Conservation (phyloP, 1,140 invertebrate genomes). For the Drosophila paulistorum region DNA sequence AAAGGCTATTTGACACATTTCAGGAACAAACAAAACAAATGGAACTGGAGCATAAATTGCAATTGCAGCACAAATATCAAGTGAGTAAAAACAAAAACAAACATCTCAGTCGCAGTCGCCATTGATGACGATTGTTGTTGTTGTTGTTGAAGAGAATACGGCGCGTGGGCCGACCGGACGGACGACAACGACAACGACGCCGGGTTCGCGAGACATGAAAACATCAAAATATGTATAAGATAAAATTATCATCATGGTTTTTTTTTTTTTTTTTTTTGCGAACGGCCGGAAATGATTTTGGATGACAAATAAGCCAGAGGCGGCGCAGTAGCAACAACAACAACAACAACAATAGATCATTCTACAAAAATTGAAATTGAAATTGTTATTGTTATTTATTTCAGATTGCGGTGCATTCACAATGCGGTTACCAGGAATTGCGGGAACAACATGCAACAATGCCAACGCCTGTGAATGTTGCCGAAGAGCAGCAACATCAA, state of each 20-base stretch:
- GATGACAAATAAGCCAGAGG: neutral
- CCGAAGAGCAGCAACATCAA: conserved; percentile 84
- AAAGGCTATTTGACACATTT: conserved; percentile 93
- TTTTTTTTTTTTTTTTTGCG: too few species aligned
- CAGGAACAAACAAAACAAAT: conserved; percentile 94
- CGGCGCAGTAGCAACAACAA: conserved; percentile 1
- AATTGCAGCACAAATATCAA: conserved; percentile 93
- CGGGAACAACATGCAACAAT: conserved; percentile 93
- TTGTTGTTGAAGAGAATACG: conserved; percentile 22
- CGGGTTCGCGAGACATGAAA: conserved; percentile 16
- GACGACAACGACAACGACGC: too few species aligned
- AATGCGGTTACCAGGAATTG: conserved; percentile 87
- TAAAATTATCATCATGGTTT: conserved; percentile 26
- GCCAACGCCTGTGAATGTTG: conserved; percentile 88
- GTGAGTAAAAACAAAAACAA: conserved; percentile 84
- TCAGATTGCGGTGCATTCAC: conserved; percentile 83
- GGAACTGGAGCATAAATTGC: conserved; percentile 94
- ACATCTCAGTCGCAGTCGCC: neutral
- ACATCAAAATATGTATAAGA: conserved; percentile 30
- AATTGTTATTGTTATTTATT: conserved; percentile 70
- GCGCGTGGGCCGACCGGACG: conserved; percentile 36
- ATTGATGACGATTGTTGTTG: conserved; percentile 2
- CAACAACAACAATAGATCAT: conserved; percentile 4
- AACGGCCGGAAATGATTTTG: conserved; percentile 29
- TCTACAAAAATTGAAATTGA: conserved; percentile 24